Evolutionary conservation across 2,113 vertebrate genomes (phyloP), one percentile per base, ranked within the genome.

Genomic region (Gnathonemus longibarbis): DNA sequence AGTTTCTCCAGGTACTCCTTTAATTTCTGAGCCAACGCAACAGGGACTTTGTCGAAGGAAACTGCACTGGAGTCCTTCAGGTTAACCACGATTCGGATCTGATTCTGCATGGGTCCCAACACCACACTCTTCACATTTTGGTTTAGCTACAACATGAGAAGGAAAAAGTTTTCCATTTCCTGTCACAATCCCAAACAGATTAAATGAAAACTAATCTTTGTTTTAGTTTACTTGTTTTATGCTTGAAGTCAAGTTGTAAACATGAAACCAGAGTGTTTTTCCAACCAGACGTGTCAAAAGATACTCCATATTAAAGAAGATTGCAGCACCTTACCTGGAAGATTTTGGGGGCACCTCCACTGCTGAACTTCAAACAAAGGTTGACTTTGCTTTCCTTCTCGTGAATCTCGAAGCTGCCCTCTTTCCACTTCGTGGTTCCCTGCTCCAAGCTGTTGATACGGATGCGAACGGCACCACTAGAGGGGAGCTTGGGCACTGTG

Each of bases 331-430:
- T 89, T 96, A 99, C 98, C 98, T 98, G 98, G 94, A 99, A 99
- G 0, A 92, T 96, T 91, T 97, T 97, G 62, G 97, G 93, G 42
- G 96, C 92, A 88, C 98, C 98, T 56, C 98, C 97, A 91, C 97
- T 96, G 92, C 92, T 99, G 94, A 98, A 99, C 92, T 96, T 96
- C 85, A 99, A 92, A 27, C 96, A 94, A 35, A 99, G 95, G 92
- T 92, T 98, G 90, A 97, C 95, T 96, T 98, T 99, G 94, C 95
- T 99, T 90, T 99, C 98, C 93, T 97, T 99, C 93, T 99, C 98
- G 90, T 97, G 95, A 88, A 99, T 97, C 95, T 99, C 98, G 95
- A 99, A 98, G 19, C 96, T 96, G 52, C 98, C 98, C 92, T 99
- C 98, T 94, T 96, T 99, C 98, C 98, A 99, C 58, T 96, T 97